Evolutionary conservation across 2,888 invertebrate species (phyloP).

Genomic region (Sclerodermus sp.): DNA sequence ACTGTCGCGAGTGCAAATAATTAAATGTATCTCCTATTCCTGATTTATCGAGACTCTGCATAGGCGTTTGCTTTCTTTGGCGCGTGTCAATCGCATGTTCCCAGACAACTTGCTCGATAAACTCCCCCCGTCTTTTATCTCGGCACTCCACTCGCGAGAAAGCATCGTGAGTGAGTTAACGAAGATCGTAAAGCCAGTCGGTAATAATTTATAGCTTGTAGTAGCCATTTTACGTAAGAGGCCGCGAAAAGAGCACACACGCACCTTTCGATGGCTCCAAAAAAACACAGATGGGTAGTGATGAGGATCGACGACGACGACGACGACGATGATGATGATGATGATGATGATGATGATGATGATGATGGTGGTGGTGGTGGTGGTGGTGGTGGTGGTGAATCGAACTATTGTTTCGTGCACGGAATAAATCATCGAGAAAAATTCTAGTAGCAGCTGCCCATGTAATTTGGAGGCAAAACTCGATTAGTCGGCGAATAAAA

Average conservation of each 20-base stretch:
- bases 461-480: too few relatives aligned
- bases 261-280: too few relatives aligned
- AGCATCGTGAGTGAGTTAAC: neutral
- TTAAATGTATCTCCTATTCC: neutral
- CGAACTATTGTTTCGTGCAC: too few relatives aligned
- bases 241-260: neutral
- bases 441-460: too few relatives aligned
- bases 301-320: too few relatives aligned
- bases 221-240: neutral
- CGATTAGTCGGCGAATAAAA: too few relatives aligned
- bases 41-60: neutral
- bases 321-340: too few relatives aligned
- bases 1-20: neutral
- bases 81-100: conserved; percentile 2
- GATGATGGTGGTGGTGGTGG: too few relatives aligned
- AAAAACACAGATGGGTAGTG: too few relatives aligned
- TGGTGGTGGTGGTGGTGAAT: too few relatives aligned
- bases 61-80: neutral
- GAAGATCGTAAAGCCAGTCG: neutral
- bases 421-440: too few relatives aligned
- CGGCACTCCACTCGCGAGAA: neutral
- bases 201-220: neutral
- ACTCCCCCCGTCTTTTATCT: conserved; percentile 4
- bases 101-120: neutral
- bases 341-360: too few relatives aligned